Percentiles rank a stretch among this genome's conserved stretches.
Conservation (phyloP, 64 coral and sea anemone genomes). For the Pocillopora verrucosa region DNA sequence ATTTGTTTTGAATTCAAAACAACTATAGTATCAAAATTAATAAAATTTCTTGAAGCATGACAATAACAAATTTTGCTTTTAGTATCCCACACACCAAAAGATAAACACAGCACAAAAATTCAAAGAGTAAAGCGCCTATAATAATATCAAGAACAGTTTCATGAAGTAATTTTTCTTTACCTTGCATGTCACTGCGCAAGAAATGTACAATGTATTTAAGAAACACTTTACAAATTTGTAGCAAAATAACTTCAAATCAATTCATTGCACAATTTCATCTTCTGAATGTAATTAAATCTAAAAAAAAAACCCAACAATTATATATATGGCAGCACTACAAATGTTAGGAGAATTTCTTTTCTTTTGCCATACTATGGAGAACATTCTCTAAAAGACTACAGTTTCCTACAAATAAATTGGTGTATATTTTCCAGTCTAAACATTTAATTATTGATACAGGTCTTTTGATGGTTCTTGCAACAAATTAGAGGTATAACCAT, state of each 20-base stretch:
- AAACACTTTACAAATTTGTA: background rate
- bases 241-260: background rate
- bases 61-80: too few species aligned
- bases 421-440: background rate
- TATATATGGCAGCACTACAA: background rate
- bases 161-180: background rate
- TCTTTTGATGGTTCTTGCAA: background rate
- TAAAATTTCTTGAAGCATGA: background rate
- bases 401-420: background rate
- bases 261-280: background rate
- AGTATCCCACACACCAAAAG: too few species aligned
- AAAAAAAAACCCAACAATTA: background rate
- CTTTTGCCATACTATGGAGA: background rate
- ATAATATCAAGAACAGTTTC: background rate
- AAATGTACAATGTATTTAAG: background rate
- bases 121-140: background rate
- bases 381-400: background rate
- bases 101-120: too few species aligned
- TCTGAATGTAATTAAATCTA: background rate
- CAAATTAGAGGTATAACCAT: background rate
- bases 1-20: background rate
- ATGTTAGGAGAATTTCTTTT: background rate
- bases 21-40: background rate
- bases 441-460: conserved; percentile 22
- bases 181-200: background rate